phyloP scores from a whole-genome alignment of 2,797 vertebrate genomes.

The Enteromius thamalakanensis region DNA sequence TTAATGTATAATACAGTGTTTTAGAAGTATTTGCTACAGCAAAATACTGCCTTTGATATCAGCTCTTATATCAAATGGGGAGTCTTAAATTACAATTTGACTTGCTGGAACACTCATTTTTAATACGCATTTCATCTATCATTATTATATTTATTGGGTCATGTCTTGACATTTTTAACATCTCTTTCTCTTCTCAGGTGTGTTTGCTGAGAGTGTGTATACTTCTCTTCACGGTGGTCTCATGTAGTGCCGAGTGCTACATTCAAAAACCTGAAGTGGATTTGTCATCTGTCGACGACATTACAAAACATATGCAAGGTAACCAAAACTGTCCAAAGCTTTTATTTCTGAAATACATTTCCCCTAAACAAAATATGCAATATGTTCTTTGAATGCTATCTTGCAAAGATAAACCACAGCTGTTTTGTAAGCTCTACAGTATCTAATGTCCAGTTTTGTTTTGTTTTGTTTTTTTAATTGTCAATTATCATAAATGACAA shows the following conservation, averaged over 20 bases:
- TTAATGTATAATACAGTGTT: background rate
- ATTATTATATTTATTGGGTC: background rate
- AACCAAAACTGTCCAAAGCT: background rate
- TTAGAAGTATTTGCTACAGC: background rate
- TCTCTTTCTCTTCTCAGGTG: background rate
- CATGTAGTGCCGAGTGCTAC: conserved; percentile 31
- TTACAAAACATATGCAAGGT: background rate
- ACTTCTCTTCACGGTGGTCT: conserved; percentile 29
- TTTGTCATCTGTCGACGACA: background rate
- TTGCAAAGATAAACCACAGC: background rate
- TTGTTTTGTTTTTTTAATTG: background rate
- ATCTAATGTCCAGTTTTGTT: background rate
- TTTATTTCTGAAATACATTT: background rate
- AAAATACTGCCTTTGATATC: background rate
- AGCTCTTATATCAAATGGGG: no score
- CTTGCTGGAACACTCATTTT: no score
- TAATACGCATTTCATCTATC: no score
- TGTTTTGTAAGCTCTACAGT: background rate
- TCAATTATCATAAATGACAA: background rate
- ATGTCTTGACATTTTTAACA: background rate
- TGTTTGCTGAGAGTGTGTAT: conserved; percentile 14
- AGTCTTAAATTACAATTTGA: background rate
- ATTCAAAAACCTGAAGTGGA: conserved; percentile 15
- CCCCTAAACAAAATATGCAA: background rate
- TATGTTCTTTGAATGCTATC: background rate